Base-by-base conservation (phyloP, 2,113 vertebrate species). In the Arizona elegans region DNA sequence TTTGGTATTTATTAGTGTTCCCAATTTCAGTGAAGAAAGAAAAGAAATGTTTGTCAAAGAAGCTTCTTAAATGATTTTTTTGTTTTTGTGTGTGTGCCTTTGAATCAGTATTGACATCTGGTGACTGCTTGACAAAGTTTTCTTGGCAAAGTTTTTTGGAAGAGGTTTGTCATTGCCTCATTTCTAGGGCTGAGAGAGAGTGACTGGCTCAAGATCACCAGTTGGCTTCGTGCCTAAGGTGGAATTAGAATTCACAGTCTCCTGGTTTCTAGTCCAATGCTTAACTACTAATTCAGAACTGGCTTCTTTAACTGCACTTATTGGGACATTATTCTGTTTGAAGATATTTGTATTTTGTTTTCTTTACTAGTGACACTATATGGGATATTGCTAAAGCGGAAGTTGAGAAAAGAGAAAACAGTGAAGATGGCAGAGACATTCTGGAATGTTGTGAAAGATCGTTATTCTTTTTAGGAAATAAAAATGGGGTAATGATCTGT, bases 331-430 rank as follows among this genome's bases (percentile, higher is more conserved):
- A 43, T 95, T 92, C 92, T 94, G 23, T 95, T 15, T 96, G n/a
- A 93, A 81, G 8, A 54, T 9, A 4, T 19, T 52, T 50, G 52
- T 47, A 0, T 29, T 95, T 62, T 94, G 29, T 90, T 96, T 97
- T 94, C 89, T 88, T 58, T 65, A 94, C 70, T 92, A 98, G 98
- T 13, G 98, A 98, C 96, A 98, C 98, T n/a, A 94, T 99, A 38
- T 99, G 99, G 99, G 99, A 99, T 88, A 96, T 98, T 91, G 99
- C 99, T 54, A 97, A 98, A 92, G 97, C 98, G 24, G 98, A 99
- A 97, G 98, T 98, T 26, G 97, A 95, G 47, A 96, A 95, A 59
- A 97, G 91, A 90, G 97, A 98, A 95, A 96, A 94, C 8, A 93
- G 95, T 90, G 96, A 92, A 29, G 87, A 56, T 0, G 88, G 94